phyloP scores from a whole-genome alignment of 2,888 invertebrate species.

The Lasioglossum lativentre region DNA sequence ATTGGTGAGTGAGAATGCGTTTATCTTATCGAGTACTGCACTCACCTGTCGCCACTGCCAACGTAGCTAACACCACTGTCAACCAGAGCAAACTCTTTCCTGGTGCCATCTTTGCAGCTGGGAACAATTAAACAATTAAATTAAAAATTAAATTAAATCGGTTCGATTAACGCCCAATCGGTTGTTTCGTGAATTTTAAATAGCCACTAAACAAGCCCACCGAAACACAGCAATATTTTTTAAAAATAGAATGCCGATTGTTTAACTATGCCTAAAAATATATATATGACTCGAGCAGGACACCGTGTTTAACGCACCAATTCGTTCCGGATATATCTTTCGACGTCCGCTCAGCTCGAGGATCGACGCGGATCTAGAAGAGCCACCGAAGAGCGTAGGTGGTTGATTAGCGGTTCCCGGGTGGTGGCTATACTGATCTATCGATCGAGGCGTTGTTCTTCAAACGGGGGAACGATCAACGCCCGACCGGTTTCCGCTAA shows the following conservation, averaged over 20 bases:
- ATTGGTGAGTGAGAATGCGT: not conserved
- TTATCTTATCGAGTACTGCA: constrained; percentile 36
- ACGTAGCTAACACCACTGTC: constrained; percentile 52
- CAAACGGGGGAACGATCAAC: constrained; percentile 62
- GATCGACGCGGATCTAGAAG: constrained; percentile 41
- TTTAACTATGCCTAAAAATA: not conserved
- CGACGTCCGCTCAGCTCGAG: constrained; percentile 36
- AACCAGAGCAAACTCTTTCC: constrained; percentile 59
- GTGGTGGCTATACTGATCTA: constrained; percentile 43
- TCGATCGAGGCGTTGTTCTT: constrained; percentile 41
- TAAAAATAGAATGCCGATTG: not conserved
- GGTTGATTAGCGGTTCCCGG: constrained; percentile 26
- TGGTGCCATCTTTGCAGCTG: constrained; percentile 64
- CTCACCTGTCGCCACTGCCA: constrained; percentile 65
- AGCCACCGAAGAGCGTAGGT: not conserved
- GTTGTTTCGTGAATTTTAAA: not conserved
- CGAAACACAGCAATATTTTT: not conserved
- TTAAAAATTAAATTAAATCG: too few species aligned
- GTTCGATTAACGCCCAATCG: not conserved
- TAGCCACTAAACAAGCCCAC: not conserved
- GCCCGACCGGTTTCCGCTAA: constrained; percentile 71
- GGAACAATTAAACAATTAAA: too few species aligned
- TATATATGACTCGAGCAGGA: not conserved
- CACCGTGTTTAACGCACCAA: not conserved
- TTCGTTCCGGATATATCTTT: not conserved